These are phyloP conservation scores for Buteo buteo DNA, from an alignment of 2,113 vertebrate species.

Conservation along the genomic window DNA sequence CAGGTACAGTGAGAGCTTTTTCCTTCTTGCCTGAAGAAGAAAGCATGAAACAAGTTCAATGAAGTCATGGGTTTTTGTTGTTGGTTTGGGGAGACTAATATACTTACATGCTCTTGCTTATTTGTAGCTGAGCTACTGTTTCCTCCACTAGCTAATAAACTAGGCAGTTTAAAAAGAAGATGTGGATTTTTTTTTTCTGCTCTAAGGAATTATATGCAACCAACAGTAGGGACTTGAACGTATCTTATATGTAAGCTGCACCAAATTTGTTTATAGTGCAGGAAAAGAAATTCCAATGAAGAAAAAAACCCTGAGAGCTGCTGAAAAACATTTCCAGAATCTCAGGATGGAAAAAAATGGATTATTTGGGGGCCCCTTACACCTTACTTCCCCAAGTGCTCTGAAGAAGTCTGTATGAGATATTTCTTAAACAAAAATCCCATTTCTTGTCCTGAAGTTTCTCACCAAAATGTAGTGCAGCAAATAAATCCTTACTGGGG, in stretches of 20 bases:
- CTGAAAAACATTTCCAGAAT: background rate
- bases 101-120: background rate
- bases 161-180: background rate
- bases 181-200: background rate
- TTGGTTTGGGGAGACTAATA: background rate
- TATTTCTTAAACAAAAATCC: background rate
- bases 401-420: background rate
- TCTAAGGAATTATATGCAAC: background rate
- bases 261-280: background rate
- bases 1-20: background rate
- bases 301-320: background rate
- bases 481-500: fast-evolving
- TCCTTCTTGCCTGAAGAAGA: background rate
- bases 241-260: background rate
- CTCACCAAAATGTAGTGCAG: background rate
- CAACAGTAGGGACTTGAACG: background rate
- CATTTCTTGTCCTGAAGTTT: background rate
- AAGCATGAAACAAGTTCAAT: background rate
- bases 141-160: background rate
- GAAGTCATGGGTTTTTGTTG: background rate
- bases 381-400: background rate
- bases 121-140: background rate
- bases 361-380: fast-evolving
- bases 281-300: background rate
- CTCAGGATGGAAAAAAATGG: background rate